A percentile compares a stretch with the other conserved stretches of the same genome.
Evolutionary conservation across 2,888 invertebrate species (phyloP).

Genomic region (Tipula helvola): DNA sequence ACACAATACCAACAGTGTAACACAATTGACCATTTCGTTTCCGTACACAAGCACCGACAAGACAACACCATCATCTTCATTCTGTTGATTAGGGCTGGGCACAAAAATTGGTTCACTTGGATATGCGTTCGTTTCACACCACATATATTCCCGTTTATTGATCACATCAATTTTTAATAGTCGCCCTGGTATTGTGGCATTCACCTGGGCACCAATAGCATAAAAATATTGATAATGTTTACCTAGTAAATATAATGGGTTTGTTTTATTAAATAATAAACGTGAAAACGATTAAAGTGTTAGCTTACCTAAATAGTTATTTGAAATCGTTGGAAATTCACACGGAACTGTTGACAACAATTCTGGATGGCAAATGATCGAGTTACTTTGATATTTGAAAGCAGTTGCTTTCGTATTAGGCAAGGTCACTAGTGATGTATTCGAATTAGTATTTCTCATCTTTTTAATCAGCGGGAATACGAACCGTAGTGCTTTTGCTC

Average conservation of each 20-base stretch:
- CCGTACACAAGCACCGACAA: constrained; percentile 63
- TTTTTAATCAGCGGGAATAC: constrained; percentile 43
- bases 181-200: constrained; percentile 65
- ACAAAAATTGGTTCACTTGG: constrained; percentile 82
- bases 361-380: constrained; percentile 46
- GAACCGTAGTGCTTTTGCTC: constrained; percentile 64
- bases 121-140: constrained; percentile 62
- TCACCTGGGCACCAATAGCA: constrained; percentile 72
- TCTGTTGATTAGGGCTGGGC: constrained; percentile 46
- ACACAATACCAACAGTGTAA: constrained; percentile 61
- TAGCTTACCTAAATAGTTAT: constrained; percentile 29
- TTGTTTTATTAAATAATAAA: too few relatives aligned
- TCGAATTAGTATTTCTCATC: constrained; percentile 11
- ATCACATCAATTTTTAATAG: constrained; percentile 71
- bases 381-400: constrained; percentile 34
- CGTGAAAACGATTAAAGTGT: too few relatives aligned
- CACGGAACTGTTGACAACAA: constrained; percentile 60
- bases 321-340: constrained; percentile 68
- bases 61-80: constrained; percentile 70
- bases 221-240: constrained; percentile 75
- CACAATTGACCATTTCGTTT: constrained; percentile 43
- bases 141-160: constrained; percentile 47
- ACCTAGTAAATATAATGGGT: constrained; percentile 29
- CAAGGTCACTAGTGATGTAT: constrained; percentile 36
- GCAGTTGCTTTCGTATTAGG: constrained; percentile 39